Percentiles rank a stretch among this genome's conserved stretches.
Evolutionary conservation across 2,888 invertebrate species (phyloP).

Genomic region (Mantis religiosa): DNA sequence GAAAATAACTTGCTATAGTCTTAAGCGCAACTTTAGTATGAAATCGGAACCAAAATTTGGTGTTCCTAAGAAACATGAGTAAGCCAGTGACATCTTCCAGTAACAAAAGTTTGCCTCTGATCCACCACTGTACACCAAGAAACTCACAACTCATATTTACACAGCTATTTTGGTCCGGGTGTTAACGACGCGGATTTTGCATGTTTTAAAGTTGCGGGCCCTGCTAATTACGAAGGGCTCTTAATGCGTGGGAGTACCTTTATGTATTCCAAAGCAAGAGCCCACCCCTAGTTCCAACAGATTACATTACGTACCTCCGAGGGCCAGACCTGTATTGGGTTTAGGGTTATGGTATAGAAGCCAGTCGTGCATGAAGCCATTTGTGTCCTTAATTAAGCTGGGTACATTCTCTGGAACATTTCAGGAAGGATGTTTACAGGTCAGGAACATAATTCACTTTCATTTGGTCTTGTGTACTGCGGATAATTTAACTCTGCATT

Average conservation of each 20-base stretch:
- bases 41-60: too few relatives aligned
- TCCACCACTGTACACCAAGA: background rate
- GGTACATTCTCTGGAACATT: background rate
- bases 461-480: too few relatives aligned
- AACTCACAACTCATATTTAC: background rate
- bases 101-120: too few relatives aligned
- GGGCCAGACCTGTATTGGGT: background rate
- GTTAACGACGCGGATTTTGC: background rate
- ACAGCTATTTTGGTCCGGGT: background rate
- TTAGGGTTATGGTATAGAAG: background rate
- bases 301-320: background rate
- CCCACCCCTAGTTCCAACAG: background rate
- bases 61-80: too few relatives aligned
- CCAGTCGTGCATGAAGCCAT: background rate
- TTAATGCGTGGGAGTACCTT: background rate
- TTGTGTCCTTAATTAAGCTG: background rate
- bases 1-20: too few relatives aligned
- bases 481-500: too few relatives aligned
- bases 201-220: background rate
- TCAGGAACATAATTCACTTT: too few relatives aligned
- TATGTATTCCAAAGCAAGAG: background rate
- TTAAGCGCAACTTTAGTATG: too few relatives aligned
- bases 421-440: background rate
- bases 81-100: too few relatives aligned
- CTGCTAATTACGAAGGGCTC: background rate